Evolutionary conservation across 2,797 vertebrate species (phyloP), one percentile per base, ranked within the genome.

Genomic region (Gymnopithys bicolor): DNA sequence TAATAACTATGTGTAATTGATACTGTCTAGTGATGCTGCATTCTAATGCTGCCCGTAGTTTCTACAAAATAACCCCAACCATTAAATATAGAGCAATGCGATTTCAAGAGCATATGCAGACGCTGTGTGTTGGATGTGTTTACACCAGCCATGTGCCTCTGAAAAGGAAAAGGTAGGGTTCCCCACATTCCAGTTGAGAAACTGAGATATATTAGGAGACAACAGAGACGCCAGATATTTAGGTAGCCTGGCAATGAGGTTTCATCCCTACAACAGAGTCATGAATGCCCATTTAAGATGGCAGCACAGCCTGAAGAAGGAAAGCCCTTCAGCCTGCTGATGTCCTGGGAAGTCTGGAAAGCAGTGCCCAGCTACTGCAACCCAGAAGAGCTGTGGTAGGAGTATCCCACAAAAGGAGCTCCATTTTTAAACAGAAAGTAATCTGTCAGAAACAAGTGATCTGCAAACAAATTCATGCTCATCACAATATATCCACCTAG

Each of bases 281-380:
- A 37, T 28, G 51, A 58, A 39, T 39, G 22, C 39, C 41, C n/a
- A 22, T 56, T 27, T 6, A 35, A 43, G 41, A 24, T 22, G n/a
- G 39, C 33, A 73, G 32, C 92, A 67, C 46, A 75, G n/a, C 43
- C 30, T 3, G 1, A 58, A 45, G n/a, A 46, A 53, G 49, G 37
- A 64, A 83, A 84, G 35, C 43, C 30, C 33, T 59, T 19, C 32
- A 76, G 45, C 16, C 32, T 67, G 21, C 32, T 79, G 49, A 21
- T 63, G 48, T 52, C 51, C 9, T 1, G 21, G 41, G 43, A 66
- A 85, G 17, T 12, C 55, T 59, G 60, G 55, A 64, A n/a, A 80
- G 25, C 8, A 41, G 63, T 2, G 1, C 25, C n/a, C 0, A 0
- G 11, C 11, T 46, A 43, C 30, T 5, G 2, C 49, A 48, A 58